Percentiles rank a stretch among this genome's conserved stretches.
Conservation (phyloP, 2,797 vertebrate species). For the Dipus sagitta region DNA sequence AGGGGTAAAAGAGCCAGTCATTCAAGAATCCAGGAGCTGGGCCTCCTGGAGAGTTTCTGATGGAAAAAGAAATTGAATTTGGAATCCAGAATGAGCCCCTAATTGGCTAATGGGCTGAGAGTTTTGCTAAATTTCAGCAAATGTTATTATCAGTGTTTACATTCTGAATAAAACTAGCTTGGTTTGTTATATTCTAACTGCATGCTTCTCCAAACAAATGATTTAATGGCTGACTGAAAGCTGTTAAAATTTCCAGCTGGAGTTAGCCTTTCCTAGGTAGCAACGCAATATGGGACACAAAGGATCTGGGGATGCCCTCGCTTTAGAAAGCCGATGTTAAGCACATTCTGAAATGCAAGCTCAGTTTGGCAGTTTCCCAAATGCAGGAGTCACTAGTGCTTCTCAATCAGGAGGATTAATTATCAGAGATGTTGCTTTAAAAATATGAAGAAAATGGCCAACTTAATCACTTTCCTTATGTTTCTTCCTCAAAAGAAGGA, state of each 20-base stretch:
- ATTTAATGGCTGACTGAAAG: not conserved
- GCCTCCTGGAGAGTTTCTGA: conserved; percentile 7
- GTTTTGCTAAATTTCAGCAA: conserved; percentile 47
- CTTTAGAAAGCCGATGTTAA: not conserved
- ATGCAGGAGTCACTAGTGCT: conserved; percentile 2
- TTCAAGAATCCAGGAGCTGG: conserved; percentile 5
- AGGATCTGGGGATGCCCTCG: not conserved
- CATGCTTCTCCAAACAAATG: conserved; percentile 27
- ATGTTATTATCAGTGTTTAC: conserved; percentile 64
- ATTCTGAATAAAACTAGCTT: conserved; percentile 48
- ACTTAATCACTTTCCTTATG: not conserved
- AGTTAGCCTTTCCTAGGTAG: not conserved
- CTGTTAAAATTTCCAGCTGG: not conserved
- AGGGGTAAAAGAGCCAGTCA: not conserved
- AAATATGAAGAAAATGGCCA: conserved; percentile 28
- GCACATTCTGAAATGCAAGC: conserved; percentile 24
- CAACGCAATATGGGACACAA: not conserved
- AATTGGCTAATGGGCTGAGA: conserved; percentile 20
- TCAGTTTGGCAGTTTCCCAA: not conserved
- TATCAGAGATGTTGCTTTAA: conserved; percentile 16
- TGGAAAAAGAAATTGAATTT: conserved; percentile 53
- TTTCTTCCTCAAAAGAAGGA: not conserved
- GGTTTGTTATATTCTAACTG: conserved; percentile 8
- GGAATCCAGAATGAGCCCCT: conserved; percentile 6
- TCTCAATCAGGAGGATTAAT: conserved; percentile 27